phyloP scores from a whole-genome alignment of 2,888 invertebrate species.

The Cephus spinipes region DNA sequence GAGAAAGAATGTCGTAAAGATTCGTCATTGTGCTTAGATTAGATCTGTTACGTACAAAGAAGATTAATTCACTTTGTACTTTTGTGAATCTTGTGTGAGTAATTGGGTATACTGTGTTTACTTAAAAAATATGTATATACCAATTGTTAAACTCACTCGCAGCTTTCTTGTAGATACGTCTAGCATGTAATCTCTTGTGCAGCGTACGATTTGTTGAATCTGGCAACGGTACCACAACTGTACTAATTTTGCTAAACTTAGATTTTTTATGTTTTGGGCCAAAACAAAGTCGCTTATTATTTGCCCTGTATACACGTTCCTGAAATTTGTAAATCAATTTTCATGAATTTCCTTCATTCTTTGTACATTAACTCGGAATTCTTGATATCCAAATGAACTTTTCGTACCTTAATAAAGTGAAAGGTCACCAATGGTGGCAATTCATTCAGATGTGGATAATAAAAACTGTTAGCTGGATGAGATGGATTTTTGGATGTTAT shows the following conservation, averaged over 20 bases:
- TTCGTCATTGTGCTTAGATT: not conserved
- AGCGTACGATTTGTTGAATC: not conserved
- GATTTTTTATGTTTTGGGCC: not conserved
- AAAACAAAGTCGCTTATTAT: not conserved
- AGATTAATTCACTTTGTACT: not conserved
- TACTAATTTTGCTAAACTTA: not conserved
- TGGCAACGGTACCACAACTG: slow-evolving; percentile 15
- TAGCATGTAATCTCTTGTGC: not conserved
- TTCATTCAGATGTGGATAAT: slow-evolving; percentile 63
- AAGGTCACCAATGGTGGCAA: slow-evolving; percentile 66
- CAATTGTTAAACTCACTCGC: not conserved
- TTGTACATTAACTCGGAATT: not conserved
- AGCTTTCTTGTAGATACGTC: not conserved
- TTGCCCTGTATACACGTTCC: not conserved
- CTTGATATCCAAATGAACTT: not conserved
- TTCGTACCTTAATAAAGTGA: slow-evolving; percentile 54
- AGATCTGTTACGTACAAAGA: not conserved
- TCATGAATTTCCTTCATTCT: not conserved
- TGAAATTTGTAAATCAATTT: not conserved
- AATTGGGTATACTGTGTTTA: not conserved
- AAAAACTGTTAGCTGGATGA: slow-evolving; percentile 68
- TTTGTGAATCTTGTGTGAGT: not conserved
- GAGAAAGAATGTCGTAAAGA: not conserved
- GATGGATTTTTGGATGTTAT: slow-evolving; percentile 63
- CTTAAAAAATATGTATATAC: not conserved